phyloP scores from a whole-genome alignment of 2,888 invertebrate genomes.

The Tetramorium bicarinatum region DNA sequence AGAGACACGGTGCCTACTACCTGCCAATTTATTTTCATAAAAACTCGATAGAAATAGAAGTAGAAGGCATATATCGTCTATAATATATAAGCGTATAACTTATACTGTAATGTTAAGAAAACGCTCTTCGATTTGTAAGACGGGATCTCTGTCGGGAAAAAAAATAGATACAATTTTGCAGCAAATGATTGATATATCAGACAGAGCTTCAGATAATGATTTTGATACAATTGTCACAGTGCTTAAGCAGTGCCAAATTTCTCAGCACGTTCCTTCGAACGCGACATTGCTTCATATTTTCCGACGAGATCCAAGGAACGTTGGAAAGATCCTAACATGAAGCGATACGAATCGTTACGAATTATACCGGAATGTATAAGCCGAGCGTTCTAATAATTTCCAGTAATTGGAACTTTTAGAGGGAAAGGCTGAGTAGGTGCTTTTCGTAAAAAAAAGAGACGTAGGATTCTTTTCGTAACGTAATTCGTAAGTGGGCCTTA shows the following conservation, averaged over 20 bases:
- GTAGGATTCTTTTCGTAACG: conserved; percentile 20
- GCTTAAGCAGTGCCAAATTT: conserved; percentile 43
- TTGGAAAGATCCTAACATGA: neutral
- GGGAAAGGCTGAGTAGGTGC: conserved; percentile 17
- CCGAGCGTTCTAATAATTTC: neutral
- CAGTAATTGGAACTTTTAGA: conserved; percentile 15
- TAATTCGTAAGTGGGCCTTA: conserved; percentile 14
- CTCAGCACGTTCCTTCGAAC: conserved; percentile 4
- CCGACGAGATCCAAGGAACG: conserved; percentile 13
- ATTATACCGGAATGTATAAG: conserved; percentile 7
- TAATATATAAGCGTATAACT: conserved; percentile 64
- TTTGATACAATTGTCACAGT: conserved; percentile 1
- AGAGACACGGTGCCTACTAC: conserved; percentile 70
- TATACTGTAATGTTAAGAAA: conserved; percentile 57
- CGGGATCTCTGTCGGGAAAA: conserved; percentile 32
- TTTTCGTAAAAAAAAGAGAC: conserved; percentile 34
- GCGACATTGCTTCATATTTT: neutral
- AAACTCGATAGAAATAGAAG: conserved; percentile 60
- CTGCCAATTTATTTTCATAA: conserved; percentile 80
- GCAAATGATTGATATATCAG: neutral
- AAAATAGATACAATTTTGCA: neutral
- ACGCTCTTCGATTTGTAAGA: conserved; percentile 17
- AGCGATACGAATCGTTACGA: conserved; percentile 12
- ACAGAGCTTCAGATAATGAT: neutral
- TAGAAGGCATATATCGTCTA: conserved; percentile 63